Evolutionary conservation across 2,113 vertebrate genomes (phyloP).

Genomic region (Ascaphus truei): DNA sequence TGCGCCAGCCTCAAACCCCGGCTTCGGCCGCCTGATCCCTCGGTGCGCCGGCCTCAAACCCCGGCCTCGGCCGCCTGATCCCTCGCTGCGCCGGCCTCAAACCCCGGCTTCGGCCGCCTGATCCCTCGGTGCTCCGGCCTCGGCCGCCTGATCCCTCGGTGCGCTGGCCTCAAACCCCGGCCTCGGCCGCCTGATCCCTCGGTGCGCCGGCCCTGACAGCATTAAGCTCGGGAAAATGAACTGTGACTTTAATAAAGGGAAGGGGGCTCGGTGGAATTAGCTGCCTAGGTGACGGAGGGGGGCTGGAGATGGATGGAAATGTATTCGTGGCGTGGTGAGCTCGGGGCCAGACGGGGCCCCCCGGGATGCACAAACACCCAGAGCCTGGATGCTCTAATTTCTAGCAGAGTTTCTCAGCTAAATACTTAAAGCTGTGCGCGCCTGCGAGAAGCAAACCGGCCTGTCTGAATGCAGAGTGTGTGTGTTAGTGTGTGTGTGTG

Average conservation of each 20-base stretch:
- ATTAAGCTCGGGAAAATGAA: constrained; percentile 88
- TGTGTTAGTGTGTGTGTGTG: too few relatives aligned
- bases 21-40: too few relatives aligned
- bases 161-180: constrained; percentile 1
- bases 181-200: constrained; percentile 67
- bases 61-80: too few relatives aligned
- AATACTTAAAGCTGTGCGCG: constrained; percentile 67
- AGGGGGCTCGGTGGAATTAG: constrained; percentile 91
- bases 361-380: constrained; percentile 76
- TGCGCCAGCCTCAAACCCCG: too few relatives aligned
- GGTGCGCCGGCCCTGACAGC: constrained; percentile 71
- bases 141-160: too few relatives aligned
- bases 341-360: constrained; percentile 67
- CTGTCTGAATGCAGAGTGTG: constrained; percentile 57
- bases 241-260: constrained; percentile 98
- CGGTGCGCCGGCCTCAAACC: too few relatives aligned
- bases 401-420: constrained; percentile 61
- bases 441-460: constrained; percentile 58
- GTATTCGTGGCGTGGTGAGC: constrained; percentile 74
- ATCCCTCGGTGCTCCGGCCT: too few relatives aligned
- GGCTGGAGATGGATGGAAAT: constrained; percentile 72
- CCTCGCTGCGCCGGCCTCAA: too few relatives aligned
- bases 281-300: constrained; percentile 82
- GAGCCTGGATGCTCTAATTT: constrained; percentile 64
- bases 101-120: too few relatives aligned